These are phyloP conservation scores for Trachelus tabidus DNA, from an alignment of 2,888 invertebrate species.

Conservation along the genomic window DNA sequence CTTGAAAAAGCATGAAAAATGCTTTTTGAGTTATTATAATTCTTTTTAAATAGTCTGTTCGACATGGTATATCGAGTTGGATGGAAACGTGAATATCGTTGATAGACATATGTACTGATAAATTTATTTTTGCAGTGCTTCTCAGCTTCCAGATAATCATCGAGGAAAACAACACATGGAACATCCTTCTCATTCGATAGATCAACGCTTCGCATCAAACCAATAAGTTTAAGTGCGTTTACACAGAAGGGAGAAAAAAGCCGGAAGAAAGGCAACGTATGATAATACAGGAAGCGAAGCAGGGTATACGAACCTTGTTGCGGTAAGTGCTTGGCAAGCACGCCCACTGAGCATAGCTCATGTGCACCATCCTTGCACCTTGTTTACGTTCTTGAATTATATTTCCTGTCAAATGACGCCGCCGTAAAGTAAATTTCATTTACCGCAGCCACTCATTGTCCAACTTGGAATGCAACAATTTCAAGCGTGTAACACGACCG, in stretches of 20 bases:
- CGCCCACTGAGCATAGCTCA: conserved; percentile 64
- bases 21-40: too few relatives aligned
- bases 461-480: neutral
- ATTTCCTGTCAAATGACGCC: neutral
- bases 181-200: neutral
- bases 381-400: neutral
- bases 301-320: conserved; percentile 57
- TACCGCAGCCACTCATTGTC: neutral
- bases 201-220: neutral
- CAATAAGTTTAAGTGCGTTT: conserved; percentile 5
- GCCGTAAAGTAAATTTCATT: neutral
- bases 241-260: neutral
- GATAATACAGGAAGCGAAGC: conserved; percentile 13
- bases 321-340: conserved; percentile 64
- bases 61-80: neutral
- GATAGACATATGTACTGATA: neutral
- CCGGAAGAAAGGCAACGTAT: conserved; percentile 4
- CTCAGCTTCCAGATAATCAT: neutral
- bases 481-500: neutral
- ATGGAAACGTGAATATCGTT: neutral
- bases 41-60: neutral
- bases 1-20: neutral
- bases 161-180: neutral
- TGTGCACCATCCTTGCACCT: conserved; percentile 56
- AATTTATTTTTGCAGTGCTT: neutral